Evolutionary conservation across 2,888 invertebrate genomes (phyloP).

Genomic region (Calephelis perditalis): DNA sequence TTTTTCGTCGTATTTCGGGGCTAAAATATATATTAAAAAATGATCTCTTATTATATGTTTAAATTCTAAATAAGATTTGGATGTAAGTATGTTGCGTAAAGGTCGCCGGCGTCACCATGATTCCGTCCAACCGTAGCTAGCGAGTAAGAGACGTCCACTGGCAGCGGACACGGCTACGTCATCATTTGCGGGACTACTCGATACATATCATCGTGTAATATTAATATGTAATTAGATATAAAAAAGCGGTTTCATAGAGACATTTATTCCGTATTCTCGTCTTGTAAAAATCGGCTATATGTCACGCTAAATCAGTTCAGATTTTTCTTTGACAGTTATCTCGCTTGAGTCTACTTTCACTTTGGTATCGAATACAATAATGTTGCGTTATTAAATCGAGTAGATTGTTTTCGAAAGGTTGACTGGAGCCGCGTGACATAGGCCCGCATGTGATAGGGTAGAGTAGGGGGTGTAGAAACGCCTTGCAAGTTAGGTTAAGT

Average conservation of each 20-base stretch:
- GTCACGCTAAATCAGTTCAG: slow-evolving; percentile 57
- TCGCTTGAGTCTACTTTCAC: slow-evolving; percentile 47
- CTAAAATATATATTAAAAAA: no score
- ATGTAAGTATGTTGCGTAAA: slow-evolving; percentile 26
- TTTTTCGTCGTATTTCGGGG: no score
- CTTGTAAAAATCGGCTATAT: slow-evolving; percentile 71
- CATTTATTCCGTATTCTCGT: slow-evolving; percentile 76
- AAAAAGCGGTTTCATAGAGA: slow-evolving; percentile 76
- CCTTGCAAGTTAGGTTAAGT: slow-evolving; percentile 77
- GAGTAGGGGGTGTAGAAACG: slow-evolving; percentile 70
- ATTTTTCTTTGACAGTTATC: slow-evolving; percentile 46
- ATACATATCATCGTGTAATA: slow-evolving; percentile 85
- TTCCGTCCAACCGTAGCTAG: slow-evolving; percentile 79
- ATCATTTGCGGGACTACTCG: slow-evolving; percentile 82
- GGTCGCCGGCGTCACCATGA: slow-evolving; percentile 70
- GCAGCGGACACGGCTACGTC: slow-evolving; percentile 77
- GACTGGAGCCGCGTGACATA: slow-evolving; percentile 64
- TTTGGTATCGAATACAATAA: slow-evolving; percentile 24
- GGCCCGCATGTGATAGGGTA: slow-evolving; percentile 74
- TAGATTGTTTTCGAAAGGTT: slow-evolving; percentile 51
- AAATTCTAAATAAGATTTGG: slow-evolving; percentile 27
- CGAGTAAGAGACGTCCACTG: slow-evolving; percentile 78
- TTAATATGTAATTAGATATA: slow-evolving; percentile 77
- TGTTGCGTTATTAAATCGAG: slow-evolving; percentile 46
- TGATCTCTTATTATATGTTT: no score